Evolutionary conservation across 2,797 vertebrate species (phyloP), one percentile per base, ranked within the genome.

Genomic region (Varecia variegata): DNA sequence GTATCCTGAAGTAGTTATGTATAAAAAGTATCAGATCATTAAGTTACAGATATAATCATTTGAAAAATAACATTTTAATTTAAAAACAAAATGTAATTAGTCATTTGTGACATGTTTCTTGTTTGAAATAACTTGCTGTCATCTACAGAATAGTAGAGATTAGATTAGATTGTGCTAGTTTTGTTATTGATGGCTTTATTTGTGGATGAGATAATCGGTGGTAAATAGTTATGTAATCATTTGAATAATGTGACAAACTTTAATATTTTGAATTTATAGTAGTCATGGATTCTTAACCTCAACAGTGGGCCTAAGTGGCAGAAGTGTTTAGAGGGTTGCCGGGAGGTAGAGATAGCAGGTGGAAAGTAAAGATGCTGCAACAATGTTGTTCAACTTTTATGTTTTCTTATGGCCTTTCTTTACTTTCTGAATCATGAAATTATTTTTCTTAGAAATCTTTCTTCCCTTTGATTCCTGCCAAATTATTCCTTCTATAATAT

Each of bases 41-140:
- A 79, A 86, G 13, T 76, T 81, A 76, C 43, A 90, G 32, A 79
- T 88, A 84, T 68, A 96, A 43, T 40, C 14, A 96, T 77, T 85
- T 94, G 60, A 88, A 95, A 90, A 80, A 65, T 60, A 77, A 35
- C 11, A 43, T 79, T 88, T 94, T 85, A 47, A 83, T 71, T 95
- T 88, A 85, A 97, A 97, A 95, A 93, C 96, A 76, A 94, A 95
- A 96, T 80, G 11, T 93, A 90, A 91, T 94, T 93, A 77, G 43
- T 85, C 11, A 54, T 94, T 95, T 96, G 12, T 96, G 15, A 82
- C 47, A 68, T 92, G 2, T 52, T 83, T n/a, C 65, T 85, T 96
- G 3, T 94, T 95, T 90, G 23, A 96, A 95, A 92, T 90, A 95
- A 83, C 40, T 93, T 90, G 50, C 9, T 68, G n/a, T 56, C 60